Evolutionary conservation across 2,797 vertebrate genomes (phyloP), one percentile per base, ranked within the genome.

Genomic region (Acipenser transmontanus): DNA sequence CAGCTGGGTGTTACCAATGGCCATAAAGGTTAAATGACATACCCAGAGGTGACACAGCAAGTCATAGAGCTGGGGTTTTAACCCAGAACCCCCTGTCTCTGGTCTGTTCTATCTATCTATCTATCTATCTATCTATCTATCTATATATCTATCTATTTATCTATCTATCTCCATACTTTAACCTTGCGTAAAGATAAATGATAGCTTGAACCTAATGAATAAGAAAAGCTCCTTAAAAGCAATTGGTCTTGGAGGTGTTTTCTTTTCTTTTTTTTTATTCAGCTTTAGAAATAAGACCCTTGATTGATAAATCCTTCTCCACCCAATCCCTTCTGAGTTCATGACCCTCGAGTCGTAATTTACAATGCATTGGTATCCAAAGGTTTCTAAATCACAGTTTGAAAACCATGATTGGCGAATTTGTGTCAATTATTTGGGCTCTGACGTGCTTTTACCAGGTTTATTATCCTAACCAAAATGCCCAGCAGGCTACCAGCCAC

Each of bases 221-320:
- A 88, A 88, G 81, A 88, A 87, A 84, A 75, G 72, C 73, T 73
- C 81, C 84, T 81, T 83, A 82, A 87, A 89, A 82, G 85, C 80
- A 78, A 86, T 87, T 89, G 87, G 82, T 84, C 83, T 84, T 34
- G 34, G 34, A 34, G 34, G 82, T 85, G 85, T 86, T 80, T 87
- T 87, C 85, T 82, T 88, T 88, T 83, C 79, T 79, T 68, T 70
- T 78, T 83, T 84, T 86, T 87, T 83, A 87, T 88, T 91, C 89
- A 91, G 78, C 87, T 78, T 85, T 83, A 84, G 80, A 92, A 92
- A 93, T 85, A 86, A 88, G 83, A 85, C 87, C 85, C 81, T 84
- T 91, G 89, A 92, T 89, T 89, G 91, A 93, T 95, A 93, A 94
- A 94, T 76, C 82, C 83, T 87, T 86, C 85, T 82, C 82, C 78